Conservation (phyloP, 2,797 vertebrate species). For the Mus spretus region DNA sequence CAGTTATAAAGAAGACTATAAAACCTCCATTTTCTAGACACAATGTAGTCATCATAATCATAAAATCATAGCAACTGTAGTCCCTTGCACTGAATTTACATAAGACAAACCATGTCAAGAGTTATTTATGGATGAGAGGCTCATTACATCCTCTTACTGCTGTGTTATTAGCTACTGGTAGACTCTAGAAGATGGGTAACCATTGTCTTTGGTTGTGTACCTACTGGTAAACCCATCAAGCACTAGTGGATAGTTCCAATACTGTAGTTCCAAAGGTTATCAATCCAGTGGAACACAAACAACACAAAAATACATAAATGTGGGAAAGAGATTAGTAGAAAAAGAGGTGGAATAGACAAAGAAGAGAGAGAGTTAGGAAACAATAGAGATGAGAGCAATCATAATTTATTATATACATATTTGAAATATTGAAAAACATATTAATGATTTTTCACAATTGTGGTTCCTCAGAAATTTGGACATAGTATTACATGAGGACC, state of each 20-base stretch:
- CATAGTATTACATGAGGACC: too few species aligned
- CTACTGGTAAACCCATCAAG: background rate
- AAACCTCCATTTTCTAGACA: background rate
- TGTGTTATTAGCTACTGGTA: background rate
- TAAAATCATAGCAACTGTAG: background rate
- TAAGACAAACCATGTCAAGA: background rate
- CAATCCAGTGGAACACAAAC: background rate
- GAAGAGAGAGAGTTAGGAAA: background rate
- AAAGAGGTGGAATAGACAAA: background rate
- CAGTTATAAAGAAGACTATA: background rate
- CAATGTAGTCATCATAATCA: background rate
- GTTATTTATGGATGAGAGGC: background rate
- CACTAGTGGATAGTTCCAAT: background rate
- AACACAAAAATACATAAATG: background rate
- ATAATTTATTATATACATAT: background rate
- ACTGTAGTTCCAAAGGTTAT: background rate
- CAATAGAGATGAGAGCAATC: background rate
- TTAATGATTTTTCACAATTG: background rate
- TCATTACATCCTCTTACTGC: background rate
- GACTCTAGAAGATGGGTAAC: background rate
- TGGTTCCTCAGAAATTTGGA: too few species aligned
- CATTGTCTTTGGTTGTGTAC: background rate
- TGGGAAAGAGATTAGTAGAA: background rate
- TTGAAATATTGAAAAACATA: background rate
- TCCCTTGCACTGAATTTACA: background rate